Conservation (phyloP, 2,888 invertebrate species). For the Liopterus haemorrhoidalis region DNA sequence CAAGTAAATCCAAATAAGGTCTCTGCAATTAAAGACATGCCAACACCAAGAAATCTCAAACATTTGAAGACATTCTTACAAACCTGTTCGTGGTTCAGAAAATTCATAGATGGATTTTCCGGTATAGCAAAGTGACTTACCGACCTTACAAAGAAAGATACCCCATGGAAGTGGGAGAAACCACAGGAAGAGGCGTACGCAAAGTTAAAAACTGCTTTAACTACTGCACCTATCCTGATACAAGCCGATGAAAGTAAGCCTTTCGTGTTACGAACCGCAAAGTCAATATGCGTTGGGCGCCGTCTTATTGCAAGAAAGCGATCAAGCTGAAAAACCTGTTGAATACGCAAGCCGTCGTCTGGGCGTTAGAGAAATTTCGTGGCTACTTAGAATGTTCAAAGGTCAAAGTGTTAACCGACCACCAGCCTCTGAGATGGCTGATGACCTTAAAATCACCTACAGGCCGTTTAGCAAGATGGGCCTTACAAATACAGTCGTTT, state of each 20-base stretch:
- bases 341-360: background rate
- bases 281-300: slow-evolving; percentile 1
- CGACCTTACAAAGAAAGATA: background rate
- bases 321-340: background rate
- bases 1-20: too few species aligned
- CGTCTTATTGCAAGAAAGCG: background rate
- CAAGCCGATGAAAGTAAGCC: background rate
- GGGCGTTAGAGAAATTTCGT: background rate
- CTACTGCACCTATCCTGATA: background rate
- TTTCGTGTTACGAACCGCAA: background rate
- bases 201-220: background rate
- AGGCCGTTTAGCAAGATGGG: too few species aligned
- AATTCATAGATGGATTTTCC: too few species aligned
- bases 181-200: background rate
- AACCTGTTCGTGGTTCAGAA: too few species aligned
- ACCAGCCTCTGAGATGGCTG: too few species aligned
- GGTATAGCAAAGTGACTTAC: too few species aligned
- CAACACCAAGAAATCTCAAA: too few species aligned
- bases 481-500: too few species aligned
- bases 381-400: background rate
- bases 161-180: background rate
- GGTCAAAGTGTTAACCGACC: too few species aligned
- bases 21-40: too few species aligned
- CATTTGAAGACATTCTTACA: too few species aligned
- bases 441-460: too few species aligned